phyloP scores from a whole-genome alignment of 35 echinoderm and acorn worm genomes.

The Lytechinus variegatus region DNA sequence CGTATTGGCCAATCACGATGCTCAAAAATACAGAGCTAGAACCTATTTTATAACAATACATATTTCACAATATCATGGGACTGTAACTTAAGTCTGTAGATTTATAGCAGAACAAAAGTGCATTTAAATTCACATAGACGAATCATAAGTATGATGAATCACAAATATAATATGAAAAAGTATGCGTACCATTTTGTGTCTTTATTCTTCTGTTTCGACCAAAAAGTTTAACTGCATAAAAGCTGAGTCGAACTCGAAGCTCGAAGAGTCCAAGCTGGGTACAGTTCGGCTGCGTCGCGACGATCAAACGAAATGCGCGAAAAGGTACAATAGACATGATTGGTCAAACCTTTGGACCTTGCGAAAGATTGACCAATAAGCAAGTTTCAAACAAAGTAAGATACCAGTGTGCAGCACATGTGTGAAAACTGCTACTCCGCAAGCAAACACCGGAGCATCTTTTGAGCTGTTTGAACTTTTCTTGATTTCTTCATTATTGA shows the following conservation, averaged over 20 bases:
- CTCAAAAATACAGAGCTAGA: too few species aligned
- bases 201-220: neutral
- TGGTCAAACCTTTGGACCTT: neutral
- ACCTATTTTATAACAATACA: too few species aligned
- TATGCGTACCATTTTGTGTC: neutral
- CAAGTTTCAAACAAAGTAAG: neutral
- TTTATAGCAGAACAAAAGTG: neutral
- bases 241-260: too few species aligned
- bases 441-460: neutral
- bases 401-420: neutral
- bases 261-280: too few species aligned
- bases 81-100: neutral
- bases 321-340: neutral
- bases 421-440: neutral
- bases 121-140: neutral
- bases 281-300: too few species aligned
- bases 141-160: neutral
- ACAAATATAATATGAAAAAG: neutral
- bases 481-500: neutral
- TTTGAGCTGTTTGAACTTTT: neutral
- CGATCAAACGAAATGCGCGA: too few species aligned
- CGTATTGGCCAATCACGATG: too few species aligned
- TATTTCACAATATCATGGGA: neutral
- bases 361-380: neutral
- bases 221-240: neutral